Conservation (phyloP, 2,113 vertebrate genomes). For the Tenebrosternarchus preto region DNA sequence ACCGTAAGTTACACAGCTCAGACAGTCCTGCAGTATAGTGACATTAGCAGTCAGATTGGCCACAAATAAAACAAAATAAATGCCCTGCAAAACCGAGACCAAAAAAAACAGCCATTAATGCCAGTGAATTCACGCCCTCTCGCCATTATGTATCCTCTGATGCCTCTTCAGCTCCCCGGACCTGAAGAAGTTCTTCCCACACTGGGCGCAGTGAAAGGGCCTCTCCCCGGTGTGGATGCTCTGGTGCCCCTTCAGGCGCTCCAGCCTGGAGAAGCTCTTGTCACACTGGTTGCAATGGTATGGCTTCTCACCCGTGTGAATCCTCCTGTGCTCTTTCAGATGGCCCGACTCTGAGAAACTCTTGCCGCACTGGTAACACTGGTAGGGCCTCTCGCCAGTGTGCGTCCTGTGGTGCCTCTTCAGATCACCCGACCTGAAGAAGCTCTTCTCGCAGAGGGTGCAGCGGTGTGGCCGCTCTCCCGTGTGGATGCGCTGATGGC, state of each 20-base stretch:
- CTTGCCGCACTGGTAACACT: slow-evolving; percentile 53
- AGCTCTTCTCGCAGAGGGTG: slow-evolving; percentile 54
- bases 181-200: slow-evolving; percentile 52
- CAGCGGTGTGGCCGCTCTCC: slow-evolving; percentile 51
- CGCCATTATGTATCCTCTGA: slow-evolving; percentile 49
- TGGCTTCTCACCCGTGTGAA: slow-evolving; percentile 53
- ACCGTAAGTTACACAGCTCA: background rate
- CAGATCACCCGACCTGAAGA: slow-evolving; percentile 46
- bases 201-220: slow-evolving; percentile 50
- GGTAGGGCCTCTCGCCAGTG: slow-evolving; percentile 51
- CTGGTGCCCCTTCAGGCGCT: slow-evolving; percentile 53
- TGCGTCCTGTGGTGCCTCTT: slow-evolving; percentile 51
- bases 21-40: background rate
- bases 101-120: background rate
- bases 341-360: slow-evolving; percentile 53
- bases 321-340: slow-evolving; percentile 50
- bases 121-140: slow-evolving; percentile 24
- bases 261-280: slow-evolving; percentile 51
- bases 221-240: slow-evolving; percentile 55
- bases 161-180: slow-evolving; percentile 52
- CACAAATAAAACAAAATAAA: background rate
- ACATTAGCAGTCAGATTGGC: slow-evolving; percentile 16
- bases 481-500: slow-evolving; percentile 52
- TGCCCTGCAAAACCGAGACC: background rate
- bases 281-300: slow-evolving; percentile 52